Evolutionary conservation across 2,113 vertebrate species (phyloP).

Genomic region (Phainopepla nitens): DNA sequence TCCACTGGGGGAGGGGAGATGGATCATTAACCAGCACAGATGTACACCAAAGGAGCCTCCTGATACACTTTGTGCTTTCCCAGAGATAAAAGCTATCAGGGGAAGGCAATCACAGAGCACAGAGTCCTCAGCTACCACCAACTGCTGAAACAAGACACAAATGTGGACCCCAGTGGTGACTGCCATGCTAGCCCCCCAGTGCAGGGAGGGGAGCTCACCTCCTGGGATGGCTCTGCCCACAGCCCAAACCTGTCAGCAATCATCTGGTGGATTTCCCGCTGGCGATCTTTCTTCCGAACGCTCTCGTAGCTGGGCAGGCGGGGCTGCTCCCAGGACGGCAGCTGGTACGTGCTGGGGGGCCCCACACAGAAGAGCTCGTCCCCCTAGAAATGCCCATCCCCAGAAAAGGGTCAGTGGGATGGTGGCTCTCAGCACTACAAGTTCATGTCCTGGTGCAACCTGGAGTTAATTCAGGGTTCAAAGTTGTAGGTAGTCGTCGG

Average conservation of each 20-base stretch:
- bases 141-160: not conserved
- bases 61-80: not conserved
- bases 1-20: not conserved
- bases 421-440: not conserved
- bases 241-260: conserved; percentile 79
- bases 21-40: conserved; percentile 46
- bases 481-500: not conserved
- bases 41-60: not conserved
- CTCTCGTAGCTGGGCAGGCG: conserved; percentile 80
- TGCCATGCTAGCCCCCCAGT: not conserved
- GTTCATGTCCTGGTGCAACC: not conserved
- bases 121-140: not conserved
- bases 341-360: conserved; percentile 74
- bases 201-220: conserved; percentile 63
- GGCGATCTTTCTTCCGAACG: conserved; percentile 78
- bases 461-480: not conserved
- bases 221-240: conserved; percentile 70
- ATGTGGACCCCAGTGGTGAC: fast-evolving
- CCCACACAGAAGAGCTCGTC: conserved; percentile 77
- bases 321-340: conserved; percentile 61
- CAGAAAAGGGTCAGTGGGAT: not conserved
- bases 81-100: conserved; percentile 15
- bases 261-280: conserved; percentile 84
- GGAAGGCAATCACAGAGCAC: not conserved
- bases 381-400: conserved; percentile 28